Evolutionary conservation across 2,888 invertebrate genomes (phyloP).

Genomic region (Branchellion lobata): DNA sequence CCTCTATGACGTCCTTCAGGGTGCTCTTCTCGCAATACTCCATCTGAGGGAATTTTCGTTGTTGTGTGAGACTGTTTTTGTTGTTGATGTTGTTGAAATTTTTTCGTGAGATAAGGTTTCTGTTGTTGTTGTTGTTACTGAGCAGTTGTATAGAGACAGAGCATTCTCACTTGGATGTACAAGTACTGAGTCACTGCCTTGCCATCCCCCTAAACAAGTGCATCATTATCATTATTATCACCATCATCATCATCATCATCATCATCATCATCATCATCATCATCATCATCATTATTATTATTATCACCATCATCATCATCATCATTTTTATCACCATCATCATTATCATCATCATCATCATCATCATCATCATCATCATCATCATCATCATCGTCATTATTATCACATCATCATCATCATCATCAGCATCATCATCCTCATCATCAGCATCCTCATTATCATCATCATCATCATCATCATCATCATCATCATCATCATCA

Average conservation of each 20-base stretch:
- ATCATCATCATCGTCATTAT: neutral
- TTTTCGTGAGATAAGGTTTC: neutral
- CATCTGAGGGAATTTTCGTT: slow-evolving; percentile 72
- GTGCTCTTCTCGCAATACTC: slow-evolving; percentile 98
- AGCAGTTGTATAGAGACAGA: no score
- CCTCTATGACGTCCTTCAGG: slow-evolving; percentile 77
- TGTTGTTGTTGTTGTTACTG: neutral
- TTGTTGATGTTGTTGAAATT: neutral
- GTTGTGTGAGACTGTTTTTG: neutral
- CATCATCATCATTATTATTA: neutral
- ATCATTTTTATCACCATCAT: neutral
- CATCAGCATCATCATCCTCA: slow-evolving; percentile 4
- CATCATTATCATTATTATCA: neutral
- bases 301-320: slow-evolving; percentile 24
- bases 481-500: slow-evolving; percentile 7
- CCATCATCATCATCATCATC: neutral
- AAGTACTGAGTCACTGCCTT: no score
- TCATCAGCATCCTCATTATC: slow-evolving; percentile 3
- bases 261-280: slow-evolving; percentile 20
- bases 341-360: neutral
- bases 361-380: slow-evolving; percentile 1
- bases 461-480: neutral
- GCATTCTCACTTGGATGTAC: no score
- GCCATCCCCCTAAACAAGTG: no score
- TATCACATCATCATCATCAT: neutral